Conservation (phyloP, 2,888 invertebrate species). For the Xylocampa areola region DNA sequence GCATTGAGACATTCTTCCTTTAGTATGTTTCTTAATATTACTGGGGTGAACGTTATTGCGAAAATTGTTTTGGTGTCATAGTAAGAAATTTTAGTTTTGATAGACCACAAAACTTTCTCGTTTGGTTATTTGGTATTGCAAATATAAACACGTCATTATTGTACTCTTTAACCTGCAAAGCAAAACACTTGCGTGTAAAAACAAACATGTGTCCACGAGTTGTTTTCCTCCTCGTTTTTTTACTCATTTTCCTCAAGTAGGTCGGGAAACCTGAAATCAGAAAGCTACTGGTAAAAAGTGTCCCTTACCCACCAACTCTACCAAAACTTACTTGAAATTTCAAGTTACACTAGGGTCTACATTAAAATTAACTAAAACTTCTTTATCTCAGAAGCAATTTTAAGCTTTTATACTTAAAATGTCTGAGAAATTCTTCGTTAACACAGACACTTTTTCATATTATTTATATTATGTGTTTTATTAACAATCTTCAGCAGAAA, state of each 20-base stretch:
- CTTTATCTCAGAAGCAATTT: too few relatives aligned
- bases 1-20: slow-evolving; percentile 52
- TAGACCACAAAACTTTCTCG: background rate
- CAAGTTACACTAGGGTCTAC: too few relatives aligned
- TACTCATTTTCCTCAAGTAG: slow-evolving; percentile 38
- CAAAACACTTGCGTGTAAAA: slow-evolving; percentile 46
- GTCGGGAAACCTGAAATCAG: background rate
- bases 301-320: too few relatives aligned
- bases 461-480: too few relatives aligned
- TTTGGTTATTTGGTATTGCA: background rate
- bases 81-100: background rate
- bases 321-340: background rate
- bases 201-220: slow-evolving; percentile 46
- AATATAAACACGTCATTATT: slow-evolving; percentile 10
- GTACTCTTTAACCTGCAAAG: slow-evolving; percentile 21
- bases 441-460: too few relatives aligned
- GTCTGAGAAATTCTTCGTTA: too few relatives aligned
- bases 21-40: slow-evolving; percentile 28
- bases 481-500: too few relatives aligned
- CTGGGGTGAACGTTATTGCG: background rate
- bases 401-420: too few relatives aligned
- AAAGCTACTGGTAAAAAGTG: background rate
- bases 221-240: slow-evolving; percentile 36
- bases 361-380: too few relatives aligned
- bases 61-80: slow-evolving; percentile 4